Base-by-base conservation (phyloP, 2,797 vertebrate species). In the Prunella strophiata region DNA sequence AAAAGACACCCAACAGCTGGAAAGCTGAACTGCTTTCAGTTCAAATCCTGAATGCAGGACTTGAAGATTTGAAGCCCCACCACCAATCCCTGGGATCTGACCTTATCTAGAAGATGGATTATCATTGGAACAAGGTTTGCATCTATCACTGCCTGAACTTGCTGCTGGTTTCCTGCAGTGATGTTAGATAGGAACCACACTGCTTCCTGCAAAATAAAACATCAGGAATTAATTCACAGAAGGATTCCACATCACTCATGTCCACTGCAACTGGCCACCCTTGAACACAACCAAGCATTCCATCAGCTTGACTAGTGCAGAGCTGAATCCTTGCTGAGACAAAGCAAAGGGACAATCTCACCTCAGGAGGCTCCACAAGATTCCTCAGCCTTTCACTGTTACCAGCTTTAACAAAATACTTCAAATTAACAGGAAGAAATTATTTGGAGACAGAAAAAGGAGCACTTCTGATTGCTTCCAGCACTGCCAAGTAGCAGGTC, bases 161-260 rank as follows among this genome's bases (percentile, higher is more conserved):
- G 99, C 97, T 99, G 99, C 97, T 99, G 99, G 98, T 99, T 99
- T 95, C 99, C 99, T 89, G 99, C 99, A 48, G 99, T 99, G 97
- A 99, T 99, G 98, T 99, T 99, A 79, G 99, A 99, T 63, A 99
- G 98, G 98, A 99, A 99, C 99, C 99, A 99, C 95, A 99, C 99
- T 27, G 99, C 99, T 98, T 99, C 99, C 99, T 99, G 96, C 66
- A 98, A 96, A 95, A 81, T 1, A 93, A 74, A 66, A 70, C 15
- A 58, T 1, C 26, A 82, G 72, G 29, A 48, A 51, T 90, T 48
- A 52, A 26, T 34, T 58, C n/a, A 51, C 3, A 22, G 3, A 17
- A 51, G 6, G 26, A n/a, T 55, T 77, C 15, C 1, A 0, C 3
- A 12, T 3, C 0, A 5, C 9, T 74, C 22, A 34, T 29, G 54